A percentile compares a stretch with the other conserved stretches of the same genome.
phyloP scores from a whole-genome alignment of 2,113 vertebrate species.

The Parus major region DNA sequence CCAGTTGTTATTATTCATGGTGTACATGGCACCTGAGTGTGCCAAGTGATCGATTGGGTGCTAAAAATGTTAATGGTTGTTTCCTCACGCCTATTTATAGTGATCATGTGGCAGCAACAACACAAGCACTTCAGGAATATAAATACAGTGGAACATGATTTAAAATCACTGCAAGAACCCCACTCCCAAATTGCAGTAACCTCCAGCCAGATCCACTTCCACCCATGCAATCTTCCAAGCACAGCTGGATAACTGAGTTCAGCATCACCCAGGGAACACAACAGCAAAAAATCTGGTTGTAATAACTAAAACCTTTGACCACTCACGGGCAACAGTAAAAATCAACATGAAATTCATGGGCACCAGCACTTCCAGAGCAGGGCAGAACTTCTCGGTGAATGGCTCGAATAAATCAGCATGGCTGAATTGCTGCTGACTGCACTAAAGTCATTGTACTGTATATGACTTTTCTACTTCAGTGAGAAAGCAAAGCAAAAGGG shows the following conservation, averaged over 20 bases:
- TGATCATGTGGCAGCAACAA: neutral
- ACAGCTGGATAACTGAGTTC: neutral
- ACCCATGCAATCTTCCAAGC: neutral
- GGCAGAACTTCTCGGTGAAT: neutral
- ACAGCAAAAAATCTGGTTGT: neutral
- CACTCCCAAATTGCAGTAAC: neutral
- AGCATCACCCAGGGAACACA: neutral
- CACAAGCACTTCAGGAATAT: neutral
- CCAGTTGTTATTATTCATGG: neutral
- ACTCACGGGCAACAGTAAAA: conserved; percentile 11
- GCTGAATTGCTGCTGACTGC: conserved; percentile 44
- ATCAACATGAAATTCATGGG: neutral
- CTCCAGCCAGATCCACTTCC: neutral
- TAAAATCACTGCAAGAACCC: neutral
- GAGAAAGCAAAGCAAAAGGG: conserved; percentile 28
- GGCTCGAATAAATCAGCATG: conserved; percentile 41
- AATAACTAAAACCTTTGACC: neutral
- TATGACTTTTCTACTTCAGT: conserved; percentile 58
- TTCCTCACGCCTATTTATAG: neutral
- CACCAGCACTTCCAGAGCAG: neutral
- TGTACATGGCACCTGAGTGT: neutral
- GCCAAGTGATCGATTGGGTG: neutral
- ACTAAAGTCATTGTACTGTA: conserved; percentile 31
- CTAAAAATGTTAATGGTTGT: neutral
- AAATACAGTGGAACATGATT: neutral